Conservation (phyloP, 2,888 invertebrate species). For the Tanytarsus gracilentus region DNA sequence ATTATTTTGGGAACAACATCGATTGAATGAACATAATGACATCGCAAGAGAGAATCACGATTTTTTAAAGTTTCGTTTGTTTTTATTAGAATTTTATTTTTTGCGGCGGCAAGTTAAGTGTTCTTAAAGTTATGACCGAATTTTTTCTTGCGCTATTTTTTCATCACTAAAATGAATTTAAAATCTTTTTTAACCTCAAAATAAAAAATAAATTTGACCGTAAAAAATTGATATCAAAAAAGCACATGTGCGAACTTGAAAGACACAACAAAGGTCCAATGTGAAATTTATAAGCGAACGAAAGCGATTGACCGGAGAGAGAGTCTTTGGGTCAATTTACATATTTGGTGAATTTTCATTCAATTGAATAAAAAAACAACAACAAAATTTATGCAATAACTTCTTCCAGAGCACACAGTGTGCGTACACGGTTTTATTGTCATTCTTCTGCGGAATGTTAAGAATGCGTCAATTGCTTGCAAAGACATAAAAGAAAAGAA, state of each 20-base stretch:
- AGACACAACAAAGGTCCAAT: background rate
- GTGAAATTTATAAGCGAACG: background rate
- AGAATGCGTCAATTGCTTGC: conserved; percentile 2
- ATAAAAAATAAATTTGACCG: background rate
- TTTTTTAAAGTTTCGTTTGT: conserved; percentile 1
- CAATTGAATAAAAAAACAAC: background rate
- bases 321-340: conserved; percentile 15
- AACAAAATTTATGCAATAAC: background rate
- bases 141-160: too few relatives aligned
- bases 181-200: too few relatives aligned
- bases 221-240: conserved; percentile 1
- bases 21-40: conserved; percentile 20
- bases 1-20: background rate
- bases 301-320: background rate
- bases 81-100: conserved; percentile 6
- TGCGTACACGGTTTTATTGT: background rate
- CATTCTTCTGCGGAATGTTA: background rate
- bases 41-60: conserved; percentile 9
- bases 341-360: conserved; percentile 15
- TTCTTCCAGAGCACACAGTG: background rate
- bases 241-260: background rate
- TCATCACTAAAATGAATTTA: too few relatives aligned
- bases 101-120: too few relatives aligned
- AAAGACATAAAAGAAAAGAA: background rate
- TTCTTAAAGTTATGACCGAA: too few relatives aligned